phyloP scores from a whole-genome alignment of 2,888 invertebrate species.

The Agonopterix heracliana region DNA sequence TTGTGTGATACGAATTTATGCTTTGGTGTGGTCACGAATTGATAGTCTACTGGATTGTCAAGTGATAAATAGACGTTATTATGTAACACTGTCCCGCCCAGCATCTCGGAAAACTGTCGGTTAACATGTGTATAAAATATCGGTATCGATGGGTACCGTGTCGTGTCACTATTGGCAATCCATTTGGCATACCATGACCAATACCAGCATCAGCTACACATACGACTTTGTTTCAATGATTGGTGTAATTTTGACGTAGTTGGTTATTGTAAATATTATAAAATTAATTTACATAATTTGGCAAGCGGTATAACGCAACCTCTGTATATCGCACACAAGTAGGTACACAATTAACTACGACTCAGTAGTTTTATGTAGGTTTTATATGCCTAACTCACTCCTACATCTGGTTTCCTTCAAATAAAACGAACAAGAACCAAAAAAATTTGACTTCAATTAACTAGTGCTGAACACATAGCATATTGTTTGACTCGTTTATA shows the following conservation, averaged over 20 bases:
- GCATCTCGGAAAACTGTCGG: not conserved
- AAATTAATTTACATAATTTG: conserved; percentile 21
- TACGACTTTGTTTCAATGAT: too few relatives aligned
- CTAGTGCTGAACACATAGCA: conserved; percentile 27
- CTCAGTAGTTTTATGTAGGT: conserved; percentile 27
- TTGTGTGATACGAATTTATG: conserved; percentile 37
- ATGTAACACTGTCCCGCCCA: not conserved
- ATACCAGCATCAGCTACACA: not conserved
- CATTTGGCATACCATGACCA: not conserved
- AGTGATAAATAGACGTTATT: not conserved
- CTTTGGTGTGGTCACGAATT: conserved; percentile 16
- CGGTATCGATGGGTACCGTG: too few relatives aligned
- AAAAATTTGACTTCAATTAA: conserved; percentile 29
- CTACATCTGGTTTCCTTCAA: conserved; percentile 6
- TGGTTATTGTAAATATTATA: conserved; percentile 25
- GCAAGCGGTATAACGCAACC: conserved; percentile 18
- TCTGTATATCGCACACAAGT: conserved; percentile 23
- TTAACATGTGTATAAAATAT: too few relatives aligned
- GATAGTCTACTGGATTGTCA: too few relatives aligned
- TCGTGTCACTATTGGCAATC: not conserved
- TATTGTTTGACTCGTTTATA: conserved; percentile 13
- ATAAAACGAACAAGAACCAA: conserved; percentile 23
- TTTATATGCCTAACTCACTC: conserved; percentile 27
- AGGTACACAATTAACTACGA: conserved; percentile 26
- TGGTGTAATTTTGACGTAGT: conserved; percentile 6